A percentile compares a stretch with the other conserved stretches of the same genome.
Evolutionary conservation across 1,140 invertebrate species (phyloP).

Genomic region (Gryon sp.): DNA sequence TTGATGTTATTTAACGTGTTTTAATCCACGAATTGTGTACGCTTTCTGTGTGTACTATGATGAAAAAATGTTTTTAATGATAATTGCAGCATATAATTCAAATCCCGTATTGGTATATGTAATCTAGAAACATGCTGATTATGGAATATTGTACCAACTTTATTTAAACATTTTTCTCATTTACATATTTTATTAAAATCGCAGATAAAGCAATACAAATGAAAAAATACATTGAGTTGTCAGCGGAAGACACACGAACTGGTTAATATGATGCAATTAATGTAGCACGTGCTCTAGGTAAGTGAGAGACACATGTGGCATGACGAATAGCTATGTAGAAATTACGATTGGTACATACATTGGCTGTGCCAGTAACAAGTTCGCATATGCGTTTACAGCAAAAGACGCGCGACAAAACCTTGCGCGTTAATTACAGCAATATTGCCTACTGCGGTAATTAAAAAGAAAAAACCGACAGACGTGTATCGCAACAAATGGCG

Average conservation of each 20-base stretch:
- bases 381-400: constrained; percentile 37
- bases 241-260: background rate
- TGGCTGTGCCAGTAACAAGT: constrained; percentile 39
- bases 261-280: constrained; percentile 70
- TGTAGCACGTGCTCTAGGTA: constrained; percentile 71
- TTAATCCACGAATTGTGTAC: constrained; percentile 2
- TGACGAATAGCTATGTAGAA: constrained; percentile 69
- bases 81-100: background rate
- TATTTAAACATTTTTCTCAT: too few species aligned
- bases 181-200: too few species aligned
- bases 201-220: too few species aligned
- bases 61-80: too few species aligned
- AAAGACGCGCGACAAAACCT: constrained; percentile 6
- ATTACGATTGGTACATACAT: constrained; percentile 70
- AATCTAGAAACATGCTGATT: too few species aligned
- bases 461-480: constrained; percentile 19
- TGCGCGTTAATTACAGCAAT: constrained; percentile 31
- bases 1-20: constrained; percentile 15
- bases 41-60: too few species aligned
- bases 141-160: too few species aligned
- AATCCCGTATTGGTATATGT: too few species aligned
- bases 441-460: constrained; percentile 17
- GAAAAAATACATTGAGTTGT: background rate
- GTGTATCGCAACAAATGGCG: constrained; percentile 32
- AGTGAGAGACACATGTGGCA: constrained; percentile 70